Percentiles rank a stretch among this genome's conserved stretches.
phyloP scores from a whole-genome alignment of 2,113 vertebrate genomes.

The Colaptes auratus region DNA sequence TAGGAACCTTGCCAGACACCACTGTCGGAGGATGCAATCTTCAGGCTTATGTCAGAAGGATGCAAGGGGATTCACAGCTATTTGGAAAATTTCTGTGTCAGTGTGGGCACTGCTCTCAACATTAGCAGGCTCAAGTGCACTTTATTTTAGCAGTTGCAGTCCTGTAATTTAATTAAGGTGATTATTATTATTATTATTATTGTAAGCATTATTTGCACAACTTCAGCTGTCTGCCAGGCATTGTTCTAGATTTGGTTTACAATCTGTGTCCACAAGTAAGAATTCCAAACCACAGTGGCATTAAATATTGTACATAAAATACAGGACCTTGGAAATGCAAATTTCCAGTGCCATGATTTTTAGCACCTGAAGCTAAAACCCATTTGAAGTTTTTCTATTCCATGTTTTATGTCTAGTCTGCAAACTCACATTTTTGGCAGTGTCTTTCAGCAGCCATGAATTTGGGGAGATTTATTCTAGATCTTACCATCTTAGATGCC shows the following conservation, averaged over 20 bases:
- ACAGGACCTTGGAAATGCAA: background rate
- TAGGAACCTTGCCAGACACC: background rate
- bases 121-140: background rate
- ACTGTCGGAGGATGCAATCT: background rate
- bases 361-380: background rate
- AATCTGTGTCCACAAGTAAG: background rate
- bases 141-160: background rate
- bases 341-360: background rate
- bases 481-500: conserved; percentile 75
- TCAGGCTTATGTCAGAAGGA: background rate
- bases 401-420: background rate
- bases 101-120: background rate
- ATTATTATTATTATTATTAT: background rate
- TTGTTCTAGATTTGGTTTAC: background rate
- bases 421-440: background rate
- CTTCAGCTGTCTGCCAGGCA: background rate
- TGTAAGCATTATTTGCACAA: background rate
- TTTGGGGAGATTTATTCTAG: background rate
- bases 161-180: background rate
- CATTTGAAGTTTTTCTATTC: background rate
- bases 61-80: background rate
- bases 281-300: background rate
- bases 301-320: background rate
- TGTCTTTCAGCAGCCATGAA: background rate
- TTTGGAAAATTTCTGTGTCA: background rate